phyloP scores from a whole-genome alignment of 2,113 vertebrate genomes.

The Hypomesus transpacificus region DNA sequence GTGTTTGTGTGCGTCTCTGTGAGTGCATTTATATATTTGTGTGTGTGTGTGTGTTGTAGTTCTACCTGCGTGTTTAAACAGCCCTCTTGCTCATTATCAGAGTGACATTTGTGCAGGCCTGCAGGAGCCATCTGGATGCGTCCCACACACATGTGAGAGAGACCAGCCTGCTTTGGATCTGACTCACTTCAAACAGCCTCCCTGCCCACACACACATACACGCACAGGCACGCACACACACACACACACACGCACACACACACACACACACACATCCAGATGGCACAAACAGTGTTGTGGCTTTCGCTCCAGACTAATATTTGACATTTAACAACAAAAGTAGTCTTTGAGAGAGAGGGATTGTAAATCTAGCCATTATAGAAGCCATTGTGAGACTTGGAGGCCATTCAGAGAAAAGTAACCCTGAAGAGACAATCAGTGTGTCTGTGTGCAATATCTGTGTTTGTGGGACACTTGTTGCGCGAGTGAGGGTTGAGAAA shows the following conservation, averaged over 20 bases:
- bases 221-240: conserved; percentile 41
- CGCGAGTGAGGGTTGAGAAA: conserved; percentile 23
- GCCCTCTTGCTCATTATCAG: conserved; percentile 69
- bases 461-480: neutral
- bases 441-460: neutral
- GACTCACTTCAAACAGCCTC: conserved; percentile 78
- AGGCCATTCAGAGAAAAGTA: conserved; percentile 2
- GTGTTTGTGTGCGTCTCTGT: neutral
- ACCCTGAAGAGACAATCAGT: neutral
- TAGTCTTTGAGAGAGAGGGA: conserved; percentile 37
- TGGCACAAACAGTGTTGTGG: conserved; percentile 58
- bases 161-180: conserved; percentile 74
- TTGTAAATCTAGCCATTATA: neutral
- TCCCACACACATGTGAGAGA: conserved; percentile 79
- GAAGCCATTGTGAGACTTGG: neutral
- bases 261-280: conserved; percentile 27
- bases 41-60: conserved; percentile 18
- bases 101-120: conserved; percentile 78
- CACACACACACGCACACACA: conserved; percentile 28
- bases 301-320: conserved; percentile 63
- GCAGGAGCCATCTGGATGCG: conserved; percentile 77
- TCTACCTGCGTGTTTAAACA: conserved; percentile 59
- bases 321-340: conserved; percentile 71
- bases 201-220: conserved; percentile 68
- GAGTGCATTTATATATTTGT: neutral